These are phyloP conservation scores for Nomada ruficornis DNA, from an alignment of 2,888 invertebrate genomes.

Conservation along the genomic window DNA sequence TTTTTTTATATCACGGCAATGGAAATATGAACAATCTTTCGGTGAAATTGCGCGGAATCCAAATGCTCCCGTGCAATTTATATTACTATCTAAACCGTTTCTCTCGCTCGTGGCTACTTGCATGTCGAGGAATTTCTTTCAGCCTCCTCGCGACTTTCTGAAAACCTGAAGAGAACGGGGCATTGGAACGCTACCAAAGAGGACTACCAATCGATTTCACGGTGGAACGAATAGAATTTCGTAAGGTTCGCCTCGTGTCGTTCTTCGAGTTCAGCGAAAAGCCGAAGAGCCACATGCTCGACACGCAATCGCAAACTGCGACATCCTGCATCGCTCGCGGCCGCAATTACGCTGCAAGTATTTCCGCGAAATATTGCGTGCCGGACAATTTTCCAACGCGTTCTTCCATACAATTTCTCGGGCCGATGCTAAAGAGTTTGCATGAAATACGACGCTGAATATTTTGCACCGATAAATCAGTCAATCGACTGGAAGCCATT, in stretches of 20 bases:
- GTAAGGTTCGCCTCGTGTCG: not conserved
- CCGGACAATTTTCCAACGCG: conserved; percentile 58
- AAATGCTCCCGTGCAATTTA: no score
- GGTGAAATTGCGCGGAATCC: no score
- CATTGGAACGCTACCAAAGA: not conserved
- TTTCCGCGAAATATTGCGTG: conserved; percentile 70
- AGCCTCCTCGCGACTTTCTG: not conserved
- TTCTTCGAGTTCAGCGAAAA: conserved; percentile 2
- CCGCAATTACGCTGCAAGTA: conserved; percentile 61
- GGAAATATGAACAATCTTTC: no score
- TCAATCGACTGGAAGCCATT: not conserved
- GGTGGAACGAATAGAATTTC: not conserved
- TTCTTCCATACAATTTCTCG: conserved; percentile 27
- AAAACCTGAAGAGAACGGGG: not conserved
- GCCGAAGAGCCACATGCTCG: conserved; percentile 11
- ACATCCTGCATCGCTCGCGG: conserved; percentile 66
- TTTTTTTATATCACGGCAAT: no score
- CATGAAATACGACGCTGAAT: conserved; percentile 29
- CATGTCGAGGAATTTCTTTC: not conserved
- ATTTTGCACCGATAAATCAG: conserved; percentile 24
- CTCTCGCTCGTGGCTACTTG: no score
- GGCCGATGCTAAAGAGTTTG: conserved; percentile 22
- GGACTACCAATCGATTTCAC: not conserved
- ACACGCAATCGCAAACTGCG: conserved; percentile 70
- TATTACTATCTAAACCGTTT: no score